Conservation (phyloP, 1,140 invertebrate species). For the Drosophila elegans region DNA sequence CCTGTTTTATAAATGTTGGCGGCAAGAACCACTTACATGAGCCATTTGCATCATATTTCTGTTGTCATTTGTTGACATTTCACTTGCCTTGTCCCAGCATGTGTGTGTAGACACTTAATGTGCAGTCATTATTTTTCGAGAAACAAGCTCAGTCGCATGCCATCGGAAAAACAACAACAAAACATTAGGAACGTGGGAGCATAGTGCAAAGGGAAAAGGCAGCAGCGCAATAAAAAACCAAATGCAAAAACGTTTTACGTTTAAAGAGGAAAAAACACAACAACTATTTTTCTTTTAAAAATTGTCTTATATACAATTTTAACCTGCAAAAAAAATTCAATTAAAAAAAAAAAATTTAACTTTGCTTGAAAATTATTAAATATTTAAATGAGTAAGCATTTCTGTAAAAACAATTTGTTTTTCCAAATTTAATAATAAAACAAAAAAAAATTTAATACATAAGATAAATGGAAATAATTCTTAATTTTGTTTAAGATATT, state of each 20-base stretch:
- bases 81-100: constrained; percentile 62
- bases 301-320: too few species aligned
- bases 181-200: constrained; percentile 37
- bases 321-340: too few species aligned
- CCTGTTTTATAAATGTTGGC: constrained; percentile 73
- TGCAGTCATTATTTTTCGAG: constrained; percentile 80
- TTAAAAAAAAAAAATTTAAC: too few species aligned
- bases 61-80: constrained; percentile 82
- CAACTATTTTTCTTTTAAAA: too few species aligned
- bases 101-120: constrained; percentile 69
- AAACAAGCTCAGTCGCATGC: constrained; percentile 70
- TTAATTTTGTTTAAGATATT: too few species aligned
- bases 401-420: too few species aligned
- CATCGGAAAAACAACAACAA: constrained; percentile 41
- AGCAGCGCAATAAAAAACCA: constrained; percentile 42
- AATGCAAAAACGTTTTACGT: constrained; percentile 47
- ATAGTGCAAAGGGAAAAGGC: constrained; percentile 54
- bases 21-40: constrained; percentile 79
- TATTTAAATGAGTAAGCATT: too few species aligned
- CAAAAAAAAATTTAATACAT: too few species aligned
- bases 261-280: not conserved
- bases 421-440: too few species aligned
- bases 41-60: constrained; percentile 83
- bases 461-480: not conserved
- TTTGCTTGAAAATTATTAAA: too few species aligned